Evolutionary conservation across 2,797 vertebrate species (phyloP).

Genomic region (Paratrypauchen microcephalus): DNA sequence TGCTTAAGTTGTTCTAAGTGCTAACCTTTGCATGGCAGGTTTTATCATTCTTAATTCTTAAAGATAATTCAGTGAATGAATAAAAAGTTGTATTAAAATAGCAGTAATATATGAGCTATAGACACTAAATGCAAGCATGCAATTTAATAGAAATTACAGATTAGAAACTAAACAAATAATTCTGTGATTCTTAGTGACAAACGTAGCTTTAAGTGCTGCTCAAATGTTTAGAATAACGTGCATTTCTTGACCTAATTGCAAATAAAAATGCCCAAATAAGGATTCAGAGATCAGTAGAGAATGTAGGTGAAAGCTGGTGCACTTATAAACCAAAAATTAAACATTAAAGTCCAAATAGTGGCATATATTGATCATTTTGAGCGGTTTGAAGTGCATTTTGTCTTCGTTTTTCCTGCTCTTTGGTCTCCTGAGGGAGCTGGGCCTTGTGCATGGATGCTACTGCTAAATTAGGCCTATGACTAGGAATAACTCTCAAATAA

Average conservation of each 20-base stretch:
- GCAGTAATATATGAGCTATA: too few species aligned
- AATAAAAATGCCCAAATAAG: not conserved
- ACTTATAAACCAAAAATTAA: not conserved
- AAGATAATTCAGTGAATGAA: too few species aligned
- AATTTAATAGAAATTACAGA: not conserved
- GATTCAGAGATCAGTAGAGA: not conserved
- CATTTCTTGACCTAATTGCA: not conserved
- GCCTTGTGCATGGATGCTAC: not conserved
- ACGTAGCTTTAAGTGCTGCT: not conserved
- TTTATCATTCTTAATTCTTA: too few species aligned
- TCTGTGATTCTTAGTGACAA: not conserved
- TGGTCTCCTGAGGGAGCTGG: slow-evolving; percentile 3
- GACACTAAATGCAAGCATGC: too few species aligned
- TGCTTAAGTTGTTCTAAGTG: not conserved
- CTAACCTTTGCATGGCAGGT: not conserved
- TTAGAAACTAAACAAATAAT: not conserved
- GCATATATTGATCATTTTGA: too few species aligned
- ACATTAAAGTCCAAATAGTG: not conserved
- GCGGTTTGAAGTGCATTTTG: not conserved
- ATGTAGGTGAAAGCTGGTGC: not conserved
- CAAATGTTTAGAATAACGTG: not conserved
- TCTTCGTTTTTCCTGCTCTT: not conserved
- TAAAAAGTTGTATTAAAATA: too few species aligned
- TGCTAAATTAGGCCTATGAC: slow-evolving; percentile 1
- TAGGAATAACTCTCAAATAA: not conserved